These are phyloP conservation scores for Palythoa grandis DNA, from an alignment of 92 coral and sea anemone species.

Conservation along the genomic window DNA sequence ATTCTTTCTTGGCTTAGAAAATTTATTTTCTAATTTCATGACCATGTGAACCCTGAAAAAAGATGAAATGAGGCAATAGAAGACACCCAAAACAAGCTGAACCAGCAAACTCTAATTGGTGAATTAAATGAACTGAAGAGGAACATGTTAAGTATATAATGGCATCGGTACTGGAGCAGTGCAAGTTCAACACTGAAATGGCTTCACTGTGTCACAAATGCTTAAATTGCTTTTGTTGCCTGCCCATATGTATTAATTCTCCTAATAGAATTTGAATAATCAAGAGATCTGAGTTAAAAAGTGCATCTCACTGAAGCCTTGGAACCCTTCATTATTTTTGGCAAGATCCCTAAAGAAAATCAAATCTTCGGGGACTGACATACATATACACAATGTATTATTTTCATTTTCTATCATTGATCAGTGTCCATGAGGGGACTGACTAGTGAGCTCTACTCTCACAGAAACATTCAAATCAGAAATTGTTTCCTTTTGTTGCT, in stretches of 20 bases:
- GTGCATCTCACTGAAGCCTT: not conserved
- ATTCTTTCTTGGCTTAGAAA: slow-evolving; percentile 1
- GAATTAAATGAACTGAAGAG: not conserved
- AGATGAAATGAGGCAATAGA: slow-evolving; percentile 11
- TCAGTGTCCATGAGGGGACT: not conserved
- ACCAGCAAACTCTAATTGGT: slow-evolving; percentile 3
- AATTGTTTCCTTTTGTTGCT: not conserved
- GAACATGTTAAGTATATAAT: not conserved
- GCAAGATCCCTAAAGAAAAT: not conserved
- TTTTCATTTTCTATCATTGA: not conserved
- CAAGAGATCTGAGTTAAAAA: not conserved
- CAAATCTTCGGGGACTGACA: not conserved
- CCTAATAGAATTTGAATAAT: not conserved
- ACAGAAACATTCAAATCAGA: not conserved
- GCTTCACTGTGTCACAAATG: slow-evolving; percentile 3
- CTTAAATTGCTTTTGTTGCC: not conserved
- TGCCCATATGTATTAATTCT: not conserved
- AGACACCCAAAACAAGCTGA: slow-evolving; percentile 15
- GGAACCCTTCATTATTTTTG: not conserved
- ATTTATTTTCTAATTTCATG: not conserved
- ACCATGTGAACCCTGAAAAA: slow-evolving; percentile 8
- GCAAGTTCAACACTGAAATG: not conserved
- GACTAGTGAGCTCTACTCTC: not conserved
- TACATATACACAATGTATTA: not conserved
- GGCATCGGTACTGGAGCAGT: not conserved